A percentile compares a stretch with the other conserved stretches of the same genome.
phyloP scores from a whole-genome alignment of 2,113 vertebrate species.

The Shinisaurus crocodilurus region DNA sequence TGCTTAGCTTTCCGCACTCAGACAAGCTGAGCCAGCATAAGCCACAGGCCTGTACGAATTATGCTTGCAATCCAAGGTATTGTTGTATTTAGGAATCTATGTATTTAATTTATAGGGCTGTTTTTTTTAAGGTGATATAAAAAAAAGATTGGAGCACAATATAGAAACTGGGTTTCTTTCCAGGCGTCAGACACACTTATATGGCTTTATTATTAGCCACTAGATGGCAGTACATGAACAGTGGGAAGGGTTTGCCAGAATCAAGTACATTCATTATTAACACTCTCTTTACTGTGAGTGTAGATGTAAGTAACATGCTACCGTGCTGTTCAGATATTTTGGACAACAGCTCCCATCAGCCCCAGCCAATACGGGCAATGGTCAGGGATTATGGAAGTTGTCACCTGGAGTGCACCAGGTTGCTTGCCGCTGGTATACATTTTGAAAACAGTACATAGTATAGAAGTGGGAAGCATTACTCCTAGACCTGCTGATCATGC shows the following conservation, averaged over 20 bases:
- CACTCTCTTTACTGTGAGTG: background rate
- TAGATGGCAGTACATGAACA: slow-evolving; percentile 7
- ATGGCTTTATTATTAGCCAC: background rate
- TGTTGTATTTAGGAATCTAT: background rate
- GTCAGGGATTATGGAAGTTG: too few species aligned
- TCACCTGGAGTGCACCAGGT: too few species aligned
- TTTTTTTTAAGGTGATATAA: background rate
- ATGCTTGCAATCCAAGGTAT: too few species aligned
- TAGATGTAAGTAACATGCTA: too few species aligned
- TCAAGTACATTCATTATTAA: background rate
- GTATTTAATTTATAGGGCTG: background rate
- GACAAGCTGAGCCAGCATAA: too few species aligned
- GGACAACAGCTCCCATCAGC: too few species aligned
- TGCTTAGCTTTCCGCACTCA: too few species aligned
- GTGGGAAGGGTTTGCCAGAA: background rate
- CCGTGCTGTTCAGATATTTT: background rate
- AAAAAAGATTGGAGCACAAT: background rate
- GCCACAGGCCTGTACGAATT: too few species aligned
- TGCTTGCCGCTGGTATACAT: background rate
- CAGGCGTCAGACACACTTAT: background rate
- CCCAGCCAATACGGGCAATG: too few species aligned
- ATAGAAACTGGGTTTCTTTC: background rate
- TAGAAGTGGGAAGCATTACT: background rate
- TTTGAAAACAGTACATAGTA: background rate
- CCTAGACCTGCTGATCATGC: accelerated